Conservation (phyloP, 2,797 vertebrate species). For the Lacerta agilis region DNA sequence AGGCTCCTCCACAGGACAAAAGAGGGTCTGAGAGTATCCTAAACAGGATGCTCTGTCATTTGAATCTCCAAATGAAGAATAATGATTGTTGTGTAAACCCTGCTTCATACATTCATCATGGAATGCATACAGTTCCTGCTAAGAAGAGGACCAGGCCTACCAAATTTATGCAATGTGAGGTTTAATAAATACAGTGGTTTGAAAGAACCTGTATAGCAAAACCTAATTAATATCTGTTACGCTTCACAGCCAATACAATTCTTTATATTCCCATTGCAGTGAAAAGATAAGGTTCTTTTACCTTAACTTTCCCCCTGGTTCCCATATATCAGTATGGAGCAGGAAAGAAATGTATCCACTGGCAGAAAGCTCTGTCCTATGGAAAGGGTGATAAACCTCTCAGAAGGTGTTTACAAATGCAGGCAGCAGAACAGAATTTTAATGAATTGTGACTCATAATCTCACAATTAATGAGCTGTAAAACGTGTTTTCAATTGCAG, state of each 20-base stretch:
- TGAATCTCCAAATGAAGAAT: conserved; percentile 31
- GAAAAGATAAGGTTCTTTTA: conserved; percentile 69
- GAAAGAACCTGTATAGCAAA: conserved; percentile 56
- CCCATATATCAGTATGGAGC: conserved; percentile 64
- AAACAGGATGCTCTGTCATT: not conserved
- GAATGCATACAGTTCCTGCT: conserved; percentile 47
- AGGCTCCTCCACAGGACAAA: not conserved
- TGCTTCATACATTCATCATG: conserved; percentile 34
- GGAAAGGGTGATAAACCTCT: conserved; percentile 75
- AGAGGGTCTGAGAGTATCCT: conserved; percentile 22
- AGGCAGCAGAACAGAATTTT: conserved; percentile 79
- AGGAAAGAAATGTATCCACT: conserved; percentile 63
- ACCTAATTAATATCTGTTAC: conserved; percentile 63
- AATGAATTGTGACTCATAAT: conserved; percentile 81
- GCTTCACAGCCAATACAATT: conserved; percentile 62
- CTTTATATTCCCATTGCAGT: conserved; percentile 65
- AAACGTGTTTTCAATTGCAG: conserved; percentile 77
- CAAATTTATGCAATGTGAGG: conserved; percentile 61
- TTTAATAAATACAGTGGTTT: conserved; percentile 61
- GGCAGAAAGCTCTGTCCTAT: conserved; percentile 68
- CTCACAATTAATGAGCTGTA: conserved; percentile 79
- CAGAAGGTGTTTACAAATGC: conserved; percentile 77
- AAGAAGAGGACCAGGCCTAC: conserved; percentile 45
- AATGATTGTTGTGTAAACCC: conserved; percentile 41
- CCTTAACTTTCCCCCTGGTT: conserved; percentile 63